phyloP scores from a whole-genome alignment of 92 coral and sea anemone species.

The Siderastrea radians region DNA sequence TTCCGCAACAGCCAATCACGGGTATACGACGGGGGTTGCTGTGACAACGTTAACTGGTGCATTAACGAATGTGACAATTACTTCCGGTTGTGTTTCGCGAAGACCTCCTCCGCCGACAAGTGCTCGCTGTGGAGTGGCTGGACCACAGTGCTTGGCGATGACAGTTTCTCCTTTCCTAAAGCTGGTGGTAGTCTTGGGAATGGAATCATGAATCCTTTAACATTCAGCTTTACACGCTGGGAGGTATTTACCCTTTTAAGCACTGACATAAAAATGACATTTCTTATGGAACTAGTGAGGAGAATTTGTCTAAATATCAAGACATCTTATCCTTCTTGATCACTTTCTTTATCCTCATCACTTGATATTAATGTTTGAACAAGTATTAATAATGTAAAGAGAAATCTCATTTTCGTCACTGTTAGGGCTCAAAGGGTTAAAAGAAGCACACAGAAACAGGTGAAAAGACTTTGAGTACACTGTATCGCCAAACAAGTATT shows the following conservation, averaged over 20 bases:
- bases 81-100: slow-evolving; percentile 71
- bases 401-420: too few relatives aligned
- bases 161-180: slow-evolving; percentile 56
- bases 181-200: slow-evolving; percentile 63
- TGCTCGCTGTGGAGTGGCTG: slow-evolving; percentile 59
- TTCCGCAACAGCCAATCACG: slow-evolving; percentile 61
- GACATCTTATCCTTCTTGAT: too few relatives aligned
- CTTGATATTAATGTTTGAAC: too few relatives aligned
- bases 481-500: too few relatives aligned
- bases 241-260: slow-evolving; percentile 31
- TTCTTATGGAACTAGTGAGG: too few relatives aligned
- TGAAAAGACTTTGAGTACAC: too few relatives aligned
- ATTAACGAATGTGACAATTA: slow-evolving; percentile 72
- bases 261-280: too few relatives aligned
- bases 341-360: too few relatives aligned
- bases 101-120: slow-evolving; percentile 23
- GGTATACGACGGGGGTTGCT: slow-evolving; percentile 64
- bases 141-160: slow-evolving; percentile 68
- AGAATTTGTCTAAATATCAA: too few relatives aligned
- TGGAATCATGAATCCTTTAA: slow-evolving; percentile 68
- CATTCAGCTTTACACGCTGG: slow-evolving; percentile 61
- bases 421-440: too few relatives aligned
- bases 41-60: slow-evolving; percentile 62
- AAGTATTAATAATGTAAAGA: too few relatives aligned
- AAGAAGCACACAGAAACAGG: too few relatives aligned